Evolutionary conservation across 2,113 vertebrate species (phyloP).

Genomic region (Herpetotheres cachinnans): DNA sequence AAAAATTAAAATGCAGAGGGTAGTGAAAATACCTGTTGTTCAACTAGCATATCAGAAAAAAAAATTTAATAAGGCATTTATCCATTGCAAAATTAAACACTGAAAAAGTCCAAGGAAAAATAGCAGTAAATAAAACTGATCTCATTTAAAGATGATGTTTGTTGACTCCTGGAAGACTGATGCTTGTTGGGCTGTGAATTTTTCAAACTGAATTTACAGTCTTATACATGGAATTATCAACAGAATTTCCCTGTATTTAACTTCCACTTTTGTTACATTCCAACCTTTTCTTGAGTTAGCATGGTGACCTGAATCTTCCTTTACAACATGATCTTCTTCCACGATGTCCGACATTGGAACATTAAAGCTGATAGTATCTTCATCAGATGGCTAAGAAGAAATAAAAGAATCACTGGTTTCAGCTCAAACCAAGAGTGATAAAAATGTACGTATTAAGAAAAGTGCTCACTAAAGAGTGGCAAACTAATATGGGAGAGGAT

Average conservation of each 20-base stretch:
- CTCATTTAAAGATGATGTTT: background rate
- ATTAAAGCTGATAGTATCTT: conserved; percentile 89
- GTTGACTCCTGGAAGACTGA: background rate
- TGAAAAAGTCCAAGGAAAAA: background rate
- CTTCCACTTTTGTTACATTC: background rate
- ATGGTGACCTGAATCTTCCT: conserved; percentile 84
- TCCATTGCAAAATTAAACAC: background rate
- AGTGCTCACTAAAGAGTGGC: background rate
- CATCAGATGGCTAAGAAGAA: conserved; percentile 87
- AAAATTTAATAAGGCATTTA: background rate
- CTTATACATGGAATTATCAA: background rate
- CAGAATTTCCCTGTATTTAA: background rate
- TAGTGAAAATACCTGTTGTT: background rate
- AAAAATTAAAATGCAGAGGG: background rate
- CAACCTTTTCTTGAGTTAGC: conserved; percentile 83
- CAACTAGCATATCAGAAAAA: background rate
- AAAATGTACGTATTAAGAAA: background rate
- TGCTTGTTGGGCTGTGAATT: background rate
- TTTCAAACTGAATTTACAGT: background rate
- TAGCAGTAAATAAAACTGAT: background rate
- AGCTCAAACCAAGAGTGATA: background rate
- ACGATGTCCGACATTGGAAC: conserved; percentile 90
- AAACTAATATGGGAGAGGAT: background rate
- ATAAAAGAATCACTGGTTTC: background rate
- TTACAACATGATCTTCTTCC: conserved; percentile 87